Evolutionary conservation across 2,797 vertebrate genomes (phyloP), one percentile per base, ranked within the genome.

Genomic region (Protonibea diacanthus): DNA sequence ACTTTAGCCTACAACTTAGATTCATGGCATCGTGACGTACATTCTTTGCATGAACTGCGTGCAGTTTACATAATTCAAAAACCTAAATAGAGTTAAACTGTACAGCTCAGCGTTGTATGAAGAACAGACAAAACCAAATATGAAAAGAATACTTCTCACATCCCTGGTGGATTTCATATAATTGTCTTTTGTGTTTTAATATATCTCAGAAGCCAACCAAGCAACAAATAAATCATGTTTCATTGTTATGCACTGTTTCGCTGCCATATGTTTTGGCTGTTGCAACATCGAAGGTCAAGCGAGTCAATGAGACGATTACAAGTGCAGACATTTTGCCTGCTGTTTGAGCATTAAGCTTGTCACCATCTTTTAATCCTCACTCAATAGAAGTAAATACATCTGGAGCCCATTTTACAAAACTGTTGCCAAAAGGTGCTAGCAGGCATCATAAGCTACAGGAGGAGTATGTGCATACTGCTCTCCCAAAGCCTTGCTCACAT

Each of bases 371-470:
- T 73, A 63, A 78, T 74, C 45, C 45, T 62, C 42, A 63, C 45
- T 62, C 42, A 63, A 71, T 56, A 12, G 29, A 65, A 74, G 25
- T 51, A 69, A 57, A 48, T 85, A 80, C 89, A 91, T 92, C 83
- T 91, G 92, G 86, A 86, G 57, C 53, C 55, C 8, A 88, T 91
- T 90, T 86, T 51, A 76, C n/a, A 63, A 15, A 66, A 62, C 6
- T 59, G 38, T 65, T 85, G 83, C 85, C 88, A 89, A 84, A 83
- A 87, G 70, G 71, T 87, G 69, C 52, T 82, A 81, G 72, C 60
- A 84, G 71, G 29, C 73, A 77, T 73, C 55, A 64, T 45, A 63
- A 60, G 44, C 52, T 23, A 29, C 64, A 71, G 67, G 23, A 69
- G 17, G 40, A 74, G 56, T 58, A 12, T 0, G 6, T 47, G 21